phyloP scores from a whole-genome alignment of 2,113 vertebrate species.

The Caretta caretta region DNA sequence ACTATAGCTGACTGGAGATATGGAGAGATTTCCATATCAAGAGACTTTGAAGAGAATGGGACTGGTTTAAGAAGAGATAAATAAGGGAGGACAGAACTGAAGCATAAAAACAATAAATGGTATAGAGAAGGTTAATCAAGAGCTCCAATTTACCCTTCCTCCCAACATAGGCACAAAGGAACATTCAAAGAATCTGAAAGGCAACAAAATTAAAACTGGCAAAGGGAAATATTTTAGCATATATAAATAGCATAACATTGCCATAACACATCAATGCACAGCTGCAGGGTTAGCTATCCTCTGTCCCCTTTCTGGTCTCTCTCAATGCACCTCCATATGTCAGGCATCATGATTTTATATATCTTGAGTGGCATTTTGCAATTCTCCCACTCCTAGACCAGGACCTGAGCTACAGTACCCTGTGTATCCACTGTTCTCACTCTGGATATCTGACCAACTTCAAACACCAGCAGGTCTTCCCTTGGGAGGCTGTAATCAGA shows the following conservation, averaged over 20 bases:
- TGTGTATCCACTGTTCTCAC: slow-evolving; percentile 3
- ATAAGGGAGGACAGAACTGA: not conserved
- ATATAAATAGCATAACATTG: not conserved
- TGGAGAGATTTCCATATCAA: not conserved
- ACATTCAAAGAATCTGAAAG: not conserved
- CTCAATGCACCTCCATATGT: not conserved
- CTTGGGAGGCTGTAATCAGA: not conserved
- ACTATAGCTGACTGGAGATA: not conserved
- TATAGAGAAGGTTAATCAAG: not conserved
- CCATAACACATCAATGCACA: not conserved
- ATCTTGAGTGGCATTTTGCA: accelerated
- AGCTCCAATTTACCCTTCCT: not conserved
- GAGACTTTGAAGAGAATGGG: not conserved
- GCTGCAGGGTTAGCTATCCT: not conserved
- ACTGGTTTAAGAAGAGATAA: not conserved
- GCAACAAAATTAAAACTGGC: not conserved
- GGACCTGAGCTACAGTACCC: not conserved
- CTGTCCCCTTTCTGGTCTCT: not conserved
- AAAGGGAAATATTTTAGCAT: not conserved
- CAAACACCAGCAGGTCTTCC: not conserved
- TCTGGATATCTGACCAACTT: not conserved
- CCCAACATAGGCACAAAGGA: not conserved
- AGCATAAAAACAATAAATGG: not conserved
- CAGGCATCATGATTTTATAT: not conserved
- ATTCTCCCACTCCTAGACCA: slow-evolving; percentile 21